Base-by-base conservation (phyloP, 2,888 invertebrate genomes). In the Azorinus chamasolen region DNA sequence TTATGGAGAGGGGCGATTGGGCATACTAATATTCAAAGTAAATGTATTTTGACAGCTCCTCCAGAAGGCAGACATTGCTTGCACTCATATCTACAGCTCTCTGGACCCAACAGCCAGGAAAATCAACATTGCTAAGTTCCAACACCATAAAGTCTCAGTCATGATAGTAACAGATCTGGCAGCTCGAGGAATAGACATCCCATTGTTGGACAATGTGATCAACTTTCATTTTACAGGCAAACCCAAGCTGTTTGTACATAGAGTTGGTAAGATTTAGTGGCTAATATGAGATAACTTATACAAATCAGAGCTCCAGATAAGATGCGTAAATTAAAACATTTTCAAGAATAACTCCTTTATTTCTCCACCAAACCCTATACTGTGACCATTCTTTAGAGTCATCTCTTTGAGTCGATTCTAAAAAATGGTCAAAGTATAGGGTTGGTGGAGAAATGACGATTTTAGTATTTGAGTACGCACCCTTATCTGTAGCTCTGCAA, bases 171-270 rank as follows among this genome's bases (percentile, higher is more conserved):
- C 99, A 0, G 99, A 99, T 93, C 96, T 99, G 0, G 99, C 99
- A 0, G 99, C 99, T 0, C 95, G 99, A 91, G 99, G 99, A 80
- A 96, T 99, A 70, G 99, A 99, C 93, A 97, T 99, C 88, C 99
- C 99, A 0, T 95, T 97, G 74, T 93, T 99, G 83, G 99, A 99
- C 91, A 97, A 96, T 83, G 99, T 99, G 41, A 96, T 99, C 64
- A 99, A 99, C 93, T 97, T 96, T 89, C 97, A 99, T 94, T 99
- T 99, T 92, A 99, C 99, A 0, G 96, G 97, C 0, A 99, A 98
- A 92, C 96, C 98, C 0, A 99, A 99, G 93, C 94, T 99, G 24
- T 99, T 99, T 94, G 97, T 99, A 27, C 99, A 99, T 94, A 95
- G 99, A 95, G 99, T 99, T 74, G 99, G 99, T 97, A 91, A 94